Evolutionary conservation across 2,888 invertebrate species (phyloP), one percentile per base, ranked within the genome.

Genomic region (Cryptocheilus praepositus): DNA sequence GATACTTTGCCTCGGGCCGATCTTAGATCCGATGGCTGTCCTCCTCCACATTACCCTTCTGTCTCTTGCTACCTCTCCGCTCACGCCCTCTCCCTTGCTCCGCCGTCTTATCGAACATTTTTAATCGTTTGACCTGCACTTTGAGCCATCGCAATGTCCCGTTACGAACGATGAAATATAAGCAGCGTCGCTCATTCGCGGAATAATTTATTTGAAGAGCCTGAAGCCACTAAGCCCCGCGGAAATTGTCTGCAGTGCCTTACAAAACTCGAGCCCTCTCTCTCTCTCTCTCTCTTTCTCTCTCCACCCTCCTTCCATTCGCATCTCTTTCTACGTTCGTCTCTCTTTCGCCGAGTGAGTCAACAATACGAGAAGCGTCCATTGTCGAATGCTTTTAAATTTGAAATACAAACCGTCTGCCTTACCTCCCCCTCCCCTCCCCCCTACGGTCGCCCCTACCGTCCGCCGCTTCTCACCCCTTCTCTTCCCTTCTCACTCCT

Each of bases 321-420:
- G 67, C 70, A 60, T 71, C 71, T 64, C 66, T 68, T 71, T 69
- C 67, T 64, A 63, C 25, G 44, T 51, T 19, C 57, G 58, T 25
- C 63, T 46, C 44, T n/a, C 45, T 45, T 57, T 62, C 73, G 68
- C 77, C 80, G 74, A 82, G 77, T 73, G 80, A 84, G 83, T 85
- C 85, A 83, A 87, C 87, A 88, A 86, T 87, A 84, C 82, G 76
- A 80, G 83, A 85, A 85, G 80, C 83, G 77, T 78, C 84, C 82
- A 86, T 87, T 88, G 88, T 86, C 86, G 83, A 85, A 87, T 87
- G 87, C 87, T 88, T 88, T 87, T 87, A 87, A 87, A 86, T 87
- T 87, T 85, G 82, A 85, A 87, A 87, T 84, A 86, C 85, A 87
- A 86, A 87, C 85, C 81, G 81, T 86, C 86, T 84, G 80, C 81